Evolutionary conservation across 2,888 invertebrate species (phyloP).

Genomic region (Rapana venosa): DNA sequence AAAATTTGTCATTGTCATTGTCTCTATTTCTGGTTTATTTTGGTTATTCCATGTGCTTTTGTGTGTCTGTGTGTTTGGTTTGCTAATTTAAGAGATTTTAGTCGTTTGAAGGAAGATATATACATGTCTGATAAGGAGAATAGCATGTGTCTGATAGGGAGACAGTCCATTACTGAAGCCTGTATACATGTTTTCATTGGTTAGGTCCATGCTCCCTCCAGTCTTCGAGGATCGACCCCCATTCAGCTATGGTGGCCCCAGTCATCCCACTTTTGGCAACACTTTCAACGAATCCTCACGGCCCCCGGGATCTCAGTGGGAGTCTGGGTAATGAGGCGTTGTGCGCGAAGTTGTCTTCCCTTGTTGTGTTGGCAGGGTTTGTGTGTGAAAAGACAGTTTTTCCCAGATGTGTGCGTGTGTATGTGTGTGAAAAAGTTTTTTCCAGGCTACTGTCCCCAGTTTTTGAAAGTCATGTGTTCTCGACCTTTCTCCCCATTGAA

Average conservation of each 20-base stretch:
- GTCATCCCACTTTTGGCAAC: constrained; percentile 31
- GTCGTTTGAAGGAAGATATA: no score
- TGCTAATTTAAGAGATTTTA: no score
- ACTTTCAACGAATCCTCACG: constrained; percentile 31
- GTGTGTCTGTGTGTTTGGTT: no score
- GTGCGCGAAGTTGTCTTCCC: background rate
- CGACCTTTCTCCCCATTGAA: no score
- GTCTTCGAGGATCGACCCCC: constrained; percentile 36
- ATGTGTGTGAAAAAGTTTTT: background rate
- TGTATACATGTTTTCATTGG: background rate
- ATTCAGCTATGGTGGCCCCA: constrained; percentile 29
- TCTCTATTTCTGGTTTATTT: no score
- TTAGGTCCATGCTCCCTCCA: constrained; percentile 37
- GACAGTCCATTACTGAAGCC: no score
- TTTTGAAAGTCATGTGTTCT: no score
- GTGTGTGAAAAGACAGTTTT: background rate
- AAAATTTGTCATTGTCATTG: no score
- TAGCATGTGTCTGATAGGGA: no score
- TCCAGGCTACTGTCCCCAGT: no score
- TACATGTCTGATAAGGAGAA: no score
- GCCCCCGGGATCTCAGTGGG: constrained; percentile 25
- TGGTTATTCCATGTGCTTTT: no score
- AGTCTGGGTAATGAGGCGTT: constrained; percentile 28
- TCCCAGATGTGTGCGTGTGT: background rate
- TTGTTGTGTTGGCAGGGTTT: background rate